Conservation (phyloP, 2,113 vertebrate species). For the Poeciliopsis occidentalis region DNA sequence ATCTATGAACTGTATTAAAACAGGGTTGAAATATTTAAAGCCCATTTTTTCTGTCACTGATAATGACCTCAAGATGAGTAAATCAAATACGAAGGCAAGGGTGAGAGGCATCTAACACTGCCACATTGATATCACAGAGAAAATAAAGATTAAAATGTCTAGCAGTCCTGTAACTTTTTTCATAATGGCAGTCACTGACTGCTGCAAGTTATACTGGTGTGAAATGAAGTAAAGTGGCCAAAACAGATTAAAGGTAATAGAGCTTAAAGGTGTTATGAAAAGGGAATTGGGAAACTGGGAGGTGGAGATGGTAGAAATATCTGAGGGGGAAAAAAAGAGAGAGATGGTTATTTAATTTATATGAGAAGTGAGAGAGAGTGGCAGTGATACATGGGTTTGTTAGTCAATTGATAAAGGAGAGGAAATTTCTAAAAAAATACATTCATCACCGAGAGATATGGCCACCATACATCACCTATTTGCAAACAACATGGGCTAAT, state of each 20-base stretch:
- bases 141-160: constrained; percentile 40
- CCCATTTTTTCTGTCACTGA: background rate
- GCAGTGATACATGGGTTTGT: constrained; percentile 98
- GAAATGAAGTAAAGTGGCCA: constrained; percentile 23
- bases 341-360: constrained; percentile 90
- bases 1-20: too few species aligned
- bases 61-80: background rate
- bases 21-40: background rate
- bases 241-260: constrained; percentile 52
- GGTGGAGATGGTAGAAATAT: constrained; percentile 44
- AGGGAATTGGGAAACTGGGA: constrained; percentile 45
- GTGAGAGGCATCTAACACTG: background rate
- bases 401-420: constrained; percentile 98
- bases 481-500: constrained; percentile 85
- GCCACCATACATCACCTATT: constrained; percentile 94
- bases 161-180: constrained; percentile 23
- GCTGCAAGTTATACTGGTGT: constrained; percentile 36
- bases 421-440: constrained; percentile 95
- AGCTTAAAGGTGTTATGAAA: constrained; percentile 57
- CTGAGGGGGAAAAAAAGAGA: constrained; percentile 19
- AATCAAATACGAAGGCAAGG: constrained; percentile 46
- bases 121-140: constrained; percentile 3
- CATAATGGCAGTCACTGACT: background rate
- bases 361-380: constrained; percentile 89
- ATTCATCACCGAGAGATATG: constrained; percentile 93